phyloP scores from a whole-genome alignment of 2,113 vertebrate species.

The Pachyramphus minor region DNA sequence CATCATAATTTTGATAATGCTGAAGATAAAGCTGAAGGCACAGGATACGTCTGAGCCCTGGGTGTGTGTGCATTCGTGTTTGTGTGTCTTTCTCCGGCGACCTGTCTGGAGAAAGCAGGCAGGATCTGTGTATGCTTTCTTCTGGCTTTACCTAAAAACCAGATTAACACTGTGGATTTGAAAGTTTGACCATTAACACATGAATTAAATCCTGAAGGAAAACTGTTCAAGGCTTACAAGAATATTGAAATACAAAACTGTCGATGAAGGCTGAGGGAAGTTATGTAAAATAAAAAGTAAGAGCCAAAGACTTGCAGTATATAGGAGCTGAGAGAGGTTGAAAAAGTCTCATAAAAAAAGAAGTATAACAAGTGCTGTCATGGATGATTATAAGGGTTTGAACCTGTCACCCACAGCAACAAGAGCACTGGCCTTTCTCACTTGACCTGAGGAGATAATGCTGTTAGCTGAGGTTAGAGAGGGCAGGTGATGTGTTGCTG shows the following conservation, averaged over 20 bases:
- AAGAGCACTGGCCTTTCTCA: conserved; percentile 23
- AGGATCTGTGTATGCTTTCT: neutral
- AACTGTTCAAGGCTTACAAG: neutral
- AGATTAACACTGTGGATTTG: neutral
- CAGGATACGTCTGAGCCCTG: neutral
- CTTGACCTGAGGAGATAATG: conserved; percentile 35
- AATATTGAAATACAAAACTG: neutral
- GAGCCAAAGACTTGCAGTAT: neutral
- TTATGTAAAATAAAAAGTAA: neutral
- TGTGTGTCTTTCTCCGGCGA: neutral
- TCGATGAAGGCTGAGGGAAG: neutral
- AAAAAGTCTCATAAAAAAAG: neutral
- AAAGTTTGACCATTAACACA: neutral
- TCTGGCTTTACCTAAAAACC: neutral
- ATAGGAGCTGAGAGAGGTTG: neutral
- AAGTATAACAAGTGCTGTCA: conserved; percentile 7
- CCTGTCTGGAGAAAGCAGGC: neutral
- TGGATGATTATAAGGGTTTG: conserved; percentile 44
- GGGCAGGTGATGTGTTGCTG: conserved; percentile 3
- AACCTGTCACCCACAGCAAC: conserved; percentile 37
- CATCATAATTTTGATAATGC: neutral
- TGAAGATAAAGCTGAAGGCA: neutral
- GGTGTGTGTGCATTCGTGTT: neutral
- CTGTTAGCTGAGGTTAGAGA: conserved; percentile 29
- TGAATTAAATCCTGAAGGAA: neutral